These are phyloP conservation scores for Tuberolachnus salignus DNA, from an alignment of 2,888 invertebrate genomes.

Conservation along the genomic window DNA sequence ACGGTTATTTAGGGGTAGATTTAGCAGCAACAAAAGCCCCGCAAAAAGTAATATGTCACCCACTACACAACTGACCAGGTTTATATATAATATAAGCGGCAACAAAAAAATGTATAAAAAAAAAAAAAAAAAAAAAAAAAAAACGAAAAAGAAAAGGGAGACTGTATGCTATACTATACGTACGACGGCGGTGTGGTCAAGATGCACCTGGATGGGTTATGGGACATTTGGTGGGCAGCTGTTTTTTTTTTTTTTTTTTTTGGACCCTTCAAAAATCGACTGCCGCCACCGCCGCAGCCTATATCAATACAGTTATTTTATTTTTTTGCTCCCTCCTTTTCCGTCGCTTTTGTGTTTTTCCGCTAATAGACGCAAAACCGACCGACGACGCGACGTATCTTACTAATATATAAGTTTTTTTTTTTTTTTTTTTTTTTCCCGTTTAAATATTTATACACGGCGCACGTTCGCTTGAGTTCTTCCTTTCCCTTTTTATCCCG, in stretches of 20 bases:
- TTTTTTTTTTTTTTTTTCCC: too few relatives aligned
- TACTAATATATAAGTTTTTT: conserved; percentile 56
- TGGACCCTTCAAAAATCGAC: conserved; percentile 57
- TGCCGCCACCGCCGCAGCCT: conserved; percentile 52
- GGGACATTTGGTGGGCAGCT: conserved; percentile 57
- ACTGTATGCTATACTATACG: not conserved
- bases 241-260: conserved; percentile 44
- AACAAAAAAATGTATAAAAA: conserved; percentile 49
- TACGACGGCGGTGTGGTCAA: conserved; percentile 51
- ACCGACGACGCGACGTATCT: conserved; percentile 9
- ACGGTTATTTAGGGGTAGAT: conserved; percentile 57
- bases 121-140: conserved; percentile 35
- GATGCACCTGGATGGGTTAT: conserved; percentile 57
- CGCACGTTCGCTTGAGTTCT: conserved; percentile 50
- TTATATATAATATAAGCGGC: conserved; percentile 54
- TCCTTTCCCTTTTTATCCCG: conserved; percentile 14
- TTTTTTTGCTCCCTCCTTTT: not conserved
- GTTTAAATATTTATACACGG: conserved; percentile 50
- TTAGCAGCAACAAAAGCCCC: conserved; percentile 52
- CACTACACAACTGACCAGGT: conserved; percentile 50
- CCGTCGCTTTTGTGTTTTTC: conserved; percentile 51
- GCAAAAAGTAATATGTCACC: conserved; percentile 57
- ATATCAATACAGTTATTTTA: conserved; percentile 54
- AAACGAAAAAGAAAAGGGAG: conserved; percentile 31
- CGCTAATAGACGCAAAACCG: conserved; percentile 53